These are phyloP conservation scores for Oxycera nigricornis DNA, from an alignment of 2,888 invertebrate species.

Conservation along the genomic window DNA sequence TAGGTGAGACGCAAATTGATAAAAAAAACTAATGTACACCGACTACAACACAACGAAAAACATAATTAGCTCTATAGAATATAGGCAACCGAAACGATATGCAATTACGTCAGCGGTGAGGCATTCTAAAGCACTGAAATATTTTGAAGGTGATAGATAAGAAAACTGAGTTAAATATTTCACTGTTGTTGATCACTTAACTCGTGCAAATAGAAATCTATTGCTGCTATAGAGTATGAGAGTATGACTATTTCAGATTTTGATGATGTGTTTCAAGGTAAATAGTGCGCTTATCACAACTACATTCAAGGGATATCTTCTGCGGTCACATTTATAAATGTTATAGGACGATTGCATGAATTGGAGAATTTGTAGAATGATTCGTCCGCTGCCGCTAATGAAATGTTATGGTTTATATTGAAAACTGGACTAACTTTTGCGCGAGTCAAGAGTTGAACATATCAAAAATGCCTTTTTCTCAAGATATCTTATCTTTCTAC, in stretches of 20 bases:
- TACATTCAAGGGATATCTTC: neutral
- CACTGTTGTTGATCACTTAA: neutral
- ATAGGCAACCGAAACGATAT: neutral
- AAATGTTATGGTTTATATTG: no score
- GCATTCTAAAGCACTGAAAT: neutral
- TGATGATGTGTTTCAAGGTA: conserved; percentile 13
- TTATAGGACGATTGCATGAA: no score
- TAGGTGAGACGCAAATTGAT: neutral
- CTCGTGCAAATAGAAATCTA: neutral
- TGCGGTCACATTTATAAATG: neutral
- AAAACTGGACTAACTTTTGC: no score
- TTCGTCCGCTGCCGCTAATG: no score
- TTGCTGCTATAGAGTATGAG: neutral
- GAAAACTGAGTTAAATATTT: neutral
- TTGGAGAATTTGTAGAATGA: no score
- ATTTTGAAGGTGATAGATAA: conserved; percentile 8
- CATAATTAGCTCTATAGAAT: neutral
- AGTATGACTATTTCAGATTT: neutral
- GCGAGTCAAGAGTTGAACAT: no score
- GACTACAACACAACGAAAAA: neutral
- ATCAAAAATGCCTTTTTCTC: no score
- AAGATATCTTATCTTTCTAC: no score
- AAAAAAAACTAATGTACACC: neutral
- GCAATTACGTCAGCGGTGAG: conserved; percentile 15
- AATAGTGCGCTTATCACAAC: neutral